phyloP scores from a whole-genome alignment of 2,888 invertebrate species.

The Drosophila barbarae region DNA sequence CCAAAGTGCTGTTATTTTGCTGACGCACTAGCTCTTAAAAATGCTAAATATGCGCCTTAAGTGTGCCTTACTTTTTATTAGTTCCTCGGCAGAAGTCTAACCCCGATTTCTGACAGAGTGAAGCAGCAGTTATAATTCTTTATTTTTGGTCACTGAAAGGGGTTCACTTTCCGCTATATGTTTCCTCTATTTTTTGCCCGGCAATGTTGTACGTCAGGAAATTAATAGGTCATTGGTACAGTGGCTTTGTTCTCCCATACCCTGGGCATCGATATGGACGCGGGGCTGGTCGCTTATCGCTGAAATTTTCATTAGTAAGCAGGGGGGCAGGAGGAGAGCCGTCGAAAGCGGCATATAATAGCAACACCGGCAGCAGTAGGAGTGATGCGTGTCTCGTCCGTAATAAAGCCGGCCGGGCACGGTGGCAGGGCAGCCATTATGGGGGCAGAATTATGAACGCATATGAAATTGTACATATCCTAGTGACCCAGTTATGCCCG shows the following conservation, averaged over 20 bases:
- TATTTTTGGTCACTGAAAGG: slow-evolving; percentile 6
- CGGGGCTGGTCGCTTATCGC: slow-evolving; percentile 40
- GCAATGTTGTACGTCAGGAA: slow-evolving; percentile 46
- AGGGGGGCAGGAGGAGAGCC: background rate
- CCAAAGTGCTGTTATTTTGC: slow-evolving; percentile 8
- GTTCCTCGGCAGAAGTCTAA: background rate
- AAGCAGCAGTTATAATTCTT: slow-evolving; percentile 3
- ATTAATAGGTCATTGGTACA: slow-evolving; percentile 65
- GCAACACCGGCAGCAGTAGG: slow-evolving; percentile 22
- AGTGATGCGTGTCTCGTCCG: slow-evolving; percentile 64
- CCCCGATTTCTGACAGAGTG: slow-evolving; percentile 12
- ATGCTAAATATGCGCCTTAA: slow-evolving; percentile 5
- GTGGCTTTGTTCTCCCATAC: slow-evolving; percentile 34
- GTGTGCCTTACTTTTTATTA: background rate
- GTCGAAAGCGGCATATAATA: slow-evolving; percentile 20
- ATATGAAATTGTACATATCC: slow-evolving; percentile 67
- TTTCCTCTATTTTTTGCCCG: background rate
- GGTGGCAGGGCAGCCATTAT: slow-evolving; percentile 56
- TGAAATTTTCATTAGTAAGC: slow-evolving; percentile 54
- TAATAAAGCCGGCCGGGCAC: slow-evolving; percentile 53
- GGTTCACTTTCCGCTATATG: background rate
- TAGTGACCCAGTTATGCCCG: slow-evolving; percentile 66
- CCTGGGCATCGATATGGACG: slow-evolving; percentile 45
- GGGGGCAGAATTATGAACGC: slow-evolving; percentile 60
- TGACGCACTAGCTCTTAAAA: slow-evolving; percentile 23